Conservation (phyloP, 2,888 invertebrate genomes). For the Tachina lurida region DNA sequence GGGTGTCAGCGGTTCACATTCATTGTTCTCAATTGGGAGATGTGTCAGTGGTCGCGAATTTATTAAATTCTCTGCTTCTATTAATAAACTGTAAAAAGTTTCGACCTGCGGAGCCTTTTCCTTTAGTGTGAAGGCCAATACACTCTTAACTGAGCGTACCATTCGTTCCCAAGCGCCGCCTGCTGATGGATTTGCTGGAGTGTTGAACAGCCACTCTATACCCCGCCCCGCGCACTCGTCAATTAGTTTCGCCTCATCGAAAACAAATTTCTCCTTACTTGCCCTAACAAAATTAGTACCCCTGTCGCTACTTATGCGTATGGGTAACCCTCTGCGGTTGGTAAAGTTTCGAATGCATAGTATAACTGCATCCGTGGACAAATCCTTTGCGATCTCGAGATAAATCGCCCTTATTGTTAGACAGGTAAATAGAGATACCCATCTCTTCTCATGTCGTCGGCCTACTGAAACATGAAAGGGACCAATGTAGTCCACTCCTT, state of each 20-base stretch:
- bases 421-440: conserved; percentile 71
- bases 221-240: too few relatives aligned
- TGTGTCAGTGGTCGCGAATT: conserved; percentile 45
- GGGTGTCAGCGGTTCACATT: conserved; percentile 64
- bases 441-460: conserved; percentile 68
- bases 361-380: conserved; percentile 53
- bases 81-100: too few relatives aligned
- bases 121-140: too few relatives aligned
- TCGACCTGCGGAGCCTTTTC: too few relatives aligned
- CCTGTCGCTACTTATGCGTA: conserved; percentile 52
- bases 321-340: conserved; percentile 54
- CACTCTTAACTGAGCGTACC: too few relatives aligned
- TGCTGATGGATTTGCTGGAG: conserved; percentile 64
- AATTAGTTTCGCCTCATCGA: too few relatives aligned
- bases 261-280: not conserved
- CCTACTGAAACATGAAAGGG: conserved; percentile 65
- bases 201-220: conserved; percentile 69
- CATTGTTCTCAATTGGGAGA: conserved; percentile 51
- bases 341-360: conserved; percentile 52
- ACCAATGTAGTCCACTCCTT: conserved; percentile 68
- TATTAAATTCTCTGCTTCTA: too few relatives aligned
- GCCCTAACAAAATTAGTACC: conserved; percentile 21
- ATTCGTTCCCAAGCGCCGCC: conserved; percentile 5
- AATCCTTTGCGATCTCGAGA: conserved; percentile 55
- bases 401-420: conserved; percentile 63